Conservation (phyloP, 2,113 vertebrate species). For the Hippocampus abdominalis region DNA sequence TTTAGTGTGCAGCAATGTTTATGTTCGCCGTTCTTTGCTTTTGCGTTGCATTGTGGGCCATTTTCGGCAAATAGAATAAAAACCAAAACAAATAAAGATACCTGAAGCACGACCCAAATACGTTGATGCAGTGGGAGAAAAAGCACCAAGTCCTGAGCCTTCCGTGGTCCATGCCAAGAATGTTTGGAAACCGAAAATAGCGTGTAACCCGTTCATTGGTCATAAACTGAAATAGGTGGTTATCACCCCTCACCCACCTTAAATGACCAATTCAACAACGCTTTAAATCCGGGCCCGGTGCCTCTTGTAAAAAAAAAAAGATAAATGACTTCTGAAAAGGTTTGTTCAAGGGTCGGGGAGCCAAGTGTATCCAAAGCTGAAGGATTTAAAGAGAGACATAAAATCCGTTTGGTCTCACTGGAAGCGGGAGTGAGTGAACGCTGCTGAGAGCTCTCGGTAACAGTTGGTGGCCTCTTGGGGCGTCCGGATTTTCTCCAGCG, state of each 20-base stretch:
- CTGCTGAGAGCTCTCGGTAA: slow-evolving; percentile 43
- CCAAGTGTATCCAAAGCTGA: slow-evolving; percentile 55
- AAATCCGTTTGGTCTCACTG: slow-evolving; percentile 72
- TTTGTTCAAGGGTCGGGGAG: slow-evolving; percentile 42
- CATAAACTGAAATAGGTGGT: too few species aligned
- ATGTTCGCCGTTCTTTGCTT: too few species aligned
- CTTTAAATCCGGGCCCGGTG: slow-evolving; percentile 47
- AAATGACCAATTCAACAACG: slow-evolving; percentile 30
- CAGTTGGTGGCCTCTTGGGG: slow-evolving; percentile 29
- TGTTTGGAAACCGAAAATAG: too few species aligned
- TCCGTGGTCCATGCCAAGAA: too few species aligned
- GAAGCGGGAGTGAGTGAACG: slow-evolving; percentile 39
- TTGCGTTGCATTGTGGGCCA: too few species aligned
- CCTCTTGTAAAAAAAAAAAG: slow-evolving; percentile 52
- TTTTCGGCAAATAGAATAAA: too few species aligned
- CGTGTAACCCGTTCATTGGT: too few species aligned
- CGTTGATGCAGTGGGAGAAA: too few species aligned
- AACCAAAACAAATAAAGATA: too few species aligned
- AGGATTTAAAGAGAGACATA: slow-evolving; percentile 61
- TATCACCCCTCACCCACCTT: slow-evolving; percentile 27
- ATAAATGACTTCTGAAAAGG: slow-evolving; percentile 70
- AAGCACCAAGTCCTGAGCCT: too few species aligned
- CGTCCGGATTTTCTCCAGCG: slow-evolving; percentile 47
- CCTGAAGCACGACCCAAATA: too few species aligned
- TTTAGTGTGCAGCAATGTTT: not conserved